Percentiles rank a stretch among this genome's conserved stretches.
Conservation (phyloP, 1,140 invertebrate species). For the Cydia splendana region DNA sequence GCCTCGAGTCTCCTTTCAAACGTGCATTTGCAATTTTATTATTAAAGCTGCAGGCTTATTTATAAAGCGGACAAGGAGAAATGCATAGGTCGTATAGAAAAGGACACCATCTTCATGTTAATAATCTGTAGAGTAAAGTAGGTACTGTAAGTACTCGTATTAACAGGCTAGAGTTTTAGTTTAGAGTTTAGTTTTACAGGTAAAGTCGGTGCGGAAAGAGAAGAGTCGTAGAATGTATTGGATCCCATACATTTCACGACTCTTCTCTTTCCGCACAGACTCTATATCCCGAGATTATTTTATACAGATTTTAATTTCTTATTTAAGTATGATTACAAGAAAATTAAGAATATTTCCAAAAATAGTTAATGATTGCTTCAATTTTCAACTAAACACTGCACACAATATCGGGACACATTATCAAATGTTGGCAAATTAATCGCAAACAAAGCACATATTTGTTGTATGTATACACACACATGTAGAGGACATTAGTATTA, state of each 20-base stretch:
- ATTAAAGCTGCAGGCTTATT: conserved; percentile 24
- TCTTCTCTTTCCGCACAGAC: too few species aligned
- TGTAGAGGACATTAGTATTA: conserved; percentile 76
- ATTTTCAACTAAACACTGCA: neutral
- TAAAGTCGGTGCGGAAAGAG: too few species aligned
- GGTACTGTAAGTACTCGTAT: neutral
- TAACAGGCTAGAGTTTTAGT: too few species aligned
- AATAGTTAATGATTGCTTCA: neutral
- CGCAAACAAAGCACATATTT: conserved; percentile 54
- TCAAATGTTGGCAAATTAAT: conserved; percentile 55
- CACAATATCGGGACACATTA: conserved; percentile 36
- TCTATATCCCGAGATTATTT: too few species aligned
- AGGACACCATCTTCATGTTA: neutral
- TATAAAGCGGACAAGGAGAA: conserved; percentile 19
- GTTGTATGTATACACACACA: conserved; percentile 55
- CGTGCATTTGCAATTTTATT: conserved; percentile 30
- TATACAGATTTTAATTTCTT: neutral
- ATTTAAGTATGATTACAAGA: neutral
- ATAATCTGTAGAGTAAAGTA: neutral
- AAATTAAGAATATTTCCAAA: neutral
- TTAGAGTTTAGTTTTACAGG: too few species aligned
- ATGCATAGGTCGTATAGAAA: conserved; percentile 8
- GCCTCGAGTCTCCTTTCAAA: conserved; percentile 31
- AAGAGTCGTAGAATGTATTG: too few species aligned
- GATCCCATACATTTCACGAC: too few species aligned